These are phyloP conservation scores for Pandemis cinnamomeana DNA, from an alignment of 2,888 invertebrate species.

Conservation along the genomic window DNA sequence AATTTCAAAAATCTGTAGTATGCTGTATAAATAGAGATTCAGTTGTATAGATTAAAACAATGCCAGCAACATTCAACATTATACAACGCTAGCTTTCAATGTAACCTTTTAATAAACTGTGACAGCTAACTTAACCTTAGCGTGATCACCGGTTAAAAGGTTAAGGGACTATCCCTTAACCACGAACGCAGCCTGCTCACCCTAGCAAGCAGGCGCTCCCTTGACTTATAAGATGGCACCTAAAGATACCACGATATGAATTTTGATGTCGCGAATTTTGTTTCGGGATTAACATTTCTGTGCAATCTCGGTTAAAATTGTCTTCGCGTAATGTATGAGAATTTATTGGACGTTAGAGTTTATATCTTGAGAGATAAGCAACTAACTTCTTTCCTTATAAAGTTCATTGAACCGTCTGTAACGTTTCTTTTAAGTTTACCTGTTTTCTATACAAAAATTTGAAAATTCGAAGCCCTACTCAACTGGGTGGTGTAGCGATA, in stretches of 20 bases:
- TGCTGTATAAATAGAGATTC: too few relatives aligned
- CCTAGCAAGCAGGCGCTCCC: conserved; percentile 38
- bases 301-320: conserved; percentile 37
- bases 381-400: neutral
- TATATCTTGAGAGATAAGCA: neutral
- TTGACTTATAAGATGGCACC: conserved; percentile 49
- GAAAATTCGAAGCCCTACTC: too few relatives aligned
- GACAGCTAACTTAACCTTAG: neutral
- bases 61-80: too few relatives aligned
- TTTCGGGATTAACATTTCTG: conserved; percentile 48
- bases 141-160: neutral
- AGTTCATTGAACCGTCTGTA: neutral
- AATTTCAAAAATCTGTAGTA: too few relatives aligned
- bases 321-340: conserved; percentile 22
- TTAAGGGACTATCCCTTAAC: conserved; percentile 6
- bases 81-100: neutral
- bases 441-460: too few relatives aligned
- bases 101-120: neutral
- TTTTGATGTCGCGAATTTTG: conserved; percentile 58
- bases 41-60: too few relatives aligned
- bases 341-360: conserved; percentile 14
- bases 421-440: too few relatives aligned
- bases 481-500: too few relatives aligned
- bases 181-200: conserved; percentile 5
- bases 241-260: conserved; percentile 57